Conservation (phyloP, 2,113 vertebrate genomes). For the Anhinga rufa region DNA sequence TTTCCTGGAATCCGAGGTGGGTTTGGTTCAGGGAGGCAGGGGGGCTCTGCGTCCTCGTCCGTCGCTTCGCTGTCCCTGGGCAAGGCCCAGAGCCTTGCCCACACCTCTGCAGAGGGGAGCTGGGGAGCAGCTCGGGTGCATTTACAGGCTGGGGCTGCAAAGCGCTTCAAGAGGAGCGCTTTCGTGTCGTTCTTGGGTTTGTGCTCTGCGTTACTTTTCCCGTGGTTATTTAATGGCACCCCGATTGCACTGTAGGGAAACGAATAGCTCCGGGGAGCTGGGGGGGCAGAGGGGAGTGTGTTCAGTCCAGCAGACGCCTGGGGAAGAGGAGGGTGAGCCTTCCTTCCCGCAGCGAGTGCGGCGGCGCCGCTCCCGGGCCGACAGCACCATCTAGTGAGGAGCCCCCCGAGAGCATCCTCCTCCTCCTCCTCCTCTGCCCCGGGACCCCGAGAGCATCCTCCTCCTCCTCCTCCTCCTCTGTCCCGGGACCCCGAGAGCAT, state of each 20-base stretch:
- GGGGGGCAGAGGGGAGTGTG: accelerated
- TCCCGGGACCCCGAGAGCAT: too few species aligned
- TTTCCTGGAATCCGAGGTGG: background rate
- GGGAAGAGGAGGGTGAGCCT: accelerated
- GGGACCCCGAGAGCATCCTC: too few species aligned
- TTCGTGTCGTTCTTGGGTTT: accelerated
- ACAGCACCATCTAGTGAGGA: background rate
- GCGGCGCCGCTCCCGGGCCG: background rate
- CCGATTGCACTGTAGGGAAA: background rate
- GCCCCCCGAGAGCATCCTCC: background rate
- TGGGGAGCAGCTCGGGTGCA: accelerated
- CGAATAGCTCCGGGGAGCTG: background rate
- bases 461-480: too few species aligned
- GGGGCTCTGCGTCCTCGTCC: background rate
- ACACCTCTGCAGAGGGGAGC: background rate
- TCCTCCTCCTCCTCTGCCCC: background rate
- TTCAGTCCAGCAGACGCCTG: background rate
- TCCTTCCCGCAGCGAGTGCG: background rate
- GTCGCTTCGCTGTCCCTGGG: too few species aligned
- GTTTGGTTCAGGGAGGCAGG: background rate
- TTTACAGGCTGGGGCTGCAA: accelerated
- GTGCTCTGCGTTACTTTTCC: background rate
- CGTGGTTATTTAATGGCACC: background rate
- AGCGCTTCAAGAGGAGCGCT: accelerated
- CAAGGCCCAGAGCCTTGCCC: accelerated